Conservation (phyloP, 2,113 vertebrate genomes). For the Orycteropus afer region DNA sequence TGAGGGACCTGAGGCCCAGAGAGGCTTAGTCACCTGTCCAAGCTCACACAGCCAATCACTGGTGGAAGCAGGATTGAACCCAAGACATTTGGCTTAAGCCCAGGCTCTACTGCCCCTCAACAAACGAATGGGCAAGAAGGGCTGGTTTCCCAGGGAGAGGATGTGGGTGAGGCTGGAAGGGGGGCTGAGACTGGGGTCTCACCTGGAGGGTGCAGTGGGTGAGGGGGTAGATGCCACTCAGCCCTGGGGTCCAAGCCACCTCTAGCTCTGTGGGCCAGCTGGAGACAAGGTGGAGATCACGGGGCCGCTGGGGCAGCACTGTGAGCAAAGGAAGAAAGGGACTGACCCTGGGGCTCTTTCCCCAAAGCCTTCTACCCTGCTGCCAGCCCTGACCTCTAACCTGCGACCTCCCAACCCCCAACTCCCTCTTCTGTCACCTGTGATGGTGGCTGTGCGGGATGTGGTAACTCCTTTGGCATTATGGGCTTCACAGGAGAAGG, state of each 20-base stretch:
- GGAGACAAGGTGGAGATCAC: slow-evolving; percentile 75
- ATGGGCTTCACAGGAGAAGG: slow-evolving; percentile 93
- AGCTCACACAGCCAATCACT: neutral
- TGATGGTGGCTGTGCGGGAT: slow-evolving; percentile 90
- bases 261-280: slow-evolving; percentile 74
- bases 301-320: slow-evolving; percentile 90
- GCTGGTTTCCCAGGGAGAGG: neutral
- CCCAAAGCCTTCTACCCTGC: neutral
- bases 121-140: neutral
- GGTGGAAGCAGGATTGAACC: neutral
- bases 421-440: slow-evolving; percentile 81
- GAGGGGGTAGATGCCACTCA: slow-evolving; percentile 88
- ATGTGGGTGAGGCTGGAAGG: neutral
- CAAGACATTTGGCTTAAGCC: neutral
- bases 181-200: slow-evolving; percentile 53
- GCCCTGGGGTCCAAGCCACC: slow-evolving; percentile 89
- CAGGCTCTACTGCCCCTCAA: neutral
- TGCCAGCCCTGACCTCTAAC: neutral
- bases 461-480: slow-evolving; percentile 92
- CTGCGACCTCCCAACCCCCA: neutral
- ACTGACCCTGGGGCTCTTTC: neutral
- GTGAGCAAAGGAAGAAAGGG: neutral
- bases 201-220: slow-evolving; percentile 91
- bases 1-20: neutral
- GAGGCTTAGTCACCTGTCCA: neutral